A percentile compares a stretch with the other conserved stretches of the same genome.
These are phyloP conservation scores for Priocnemis perturbator DNA, from an alignment of 2,888 invertebrate genomes.

Conservation along the genomic window DNA sequence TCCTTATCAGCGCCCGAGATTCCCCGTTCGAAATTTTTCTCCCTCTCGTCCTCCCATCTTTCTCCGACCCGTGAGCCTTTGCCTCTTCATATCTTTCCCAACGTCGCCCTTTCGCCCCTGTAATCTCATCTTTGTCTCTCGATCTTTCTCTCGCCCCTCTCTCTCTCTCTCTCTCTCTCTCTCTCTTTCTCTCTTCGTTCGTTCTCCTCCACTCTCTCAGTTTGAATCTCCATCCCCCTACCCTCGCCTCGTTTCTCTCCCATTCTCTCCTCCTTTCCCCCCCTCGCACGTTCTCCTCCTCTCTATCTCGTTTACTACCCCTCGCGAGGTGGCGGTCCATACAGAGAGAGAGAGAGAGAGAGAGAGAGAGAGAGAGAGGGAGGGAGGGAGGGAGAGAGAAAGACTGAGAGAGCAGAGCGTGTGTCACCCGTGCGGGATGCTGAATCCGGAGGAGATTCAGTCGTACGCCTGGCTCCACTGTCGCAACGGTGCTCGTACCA, in stretches of 20 bases:
- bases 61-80: no score
- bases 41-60: no score
- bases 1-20: no score
- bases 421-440: conserved; percentile 52
- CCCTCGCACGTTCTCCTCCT: conserved; percentile 18
- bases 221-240: conserved; percentile 11
- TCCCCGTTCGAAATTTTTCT: no score
- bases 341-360: no score
- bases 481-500: conserved; percentile 25
- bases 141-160: conserved; percentile 5
- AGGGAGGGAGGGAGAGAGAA: no score
- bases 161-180: conserved; percentile 20
- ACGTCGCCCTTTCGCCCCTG: no score
- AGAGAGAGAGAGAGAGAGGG: no score
- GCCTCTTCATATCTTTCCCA: no score
- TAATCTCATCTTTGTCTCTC: neutral
- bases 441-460: conserved; percentile 53
- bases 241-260: conserved; percentile 30
- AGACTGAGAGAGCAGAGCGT: conserved; percentile 35
- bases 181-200: neutral
- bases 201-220: conserved; percentile 5
- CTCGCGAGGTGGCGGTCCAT: conserved; percentile 55
- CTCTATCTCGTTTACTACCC: conserved; percentile 25
- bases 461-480: conserved; percentile 57
- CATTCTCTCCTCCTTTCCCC: conserved; percentile 4